Evolutionary conservation across 2,113 vertebrate species (phyloP).

Genomic region (Phodopus roborovskii): DNA sequence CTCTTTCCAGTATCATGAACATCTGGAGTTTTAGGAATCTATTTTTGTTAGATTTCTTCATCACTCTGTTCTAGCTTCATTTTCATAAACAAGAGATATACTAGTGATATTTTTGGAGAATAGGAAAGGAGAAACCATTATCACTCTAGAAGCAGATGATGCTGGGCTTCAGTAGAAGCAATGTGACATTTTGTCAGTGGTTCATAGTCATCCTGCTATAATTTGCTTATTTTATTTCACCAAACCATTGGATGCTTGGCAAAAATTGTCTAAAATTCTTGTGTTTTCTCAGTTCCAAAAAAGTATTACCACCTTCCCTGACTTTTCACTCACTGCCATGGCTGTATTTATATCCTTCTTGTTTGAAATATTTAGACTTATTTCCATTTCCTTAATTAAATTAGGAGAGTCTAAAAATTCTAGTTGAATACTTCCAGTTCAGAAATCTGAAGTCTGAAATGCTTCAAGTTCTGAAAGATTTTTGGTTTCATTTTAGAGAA

Average conservation of each 20-base stretch:
- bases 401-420: background rate
- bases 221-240: background rate
- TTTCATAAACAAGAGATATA: background rate
- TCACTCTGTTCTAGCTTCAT: background rate
- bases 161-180: background rate
- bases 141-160: background rate
- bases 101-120: background rate
- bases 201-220: background rate
- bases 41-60: background rate
- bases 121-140: background rate
- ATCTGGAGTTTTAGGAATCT: background rate
- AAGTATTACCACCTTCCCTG: background rate
- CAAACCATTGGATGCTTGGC: background rate
- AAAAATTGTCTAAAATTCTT: constrained; percentile 25
- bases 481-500: background rate
- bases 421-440: background rate
- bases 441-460: background rate
- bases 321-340: background rate
- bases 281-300: background rate
- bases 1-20: background rate
- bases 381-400: background rate
- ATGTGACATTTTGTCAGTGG: background rate
- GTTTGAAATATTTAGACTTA: background rate
- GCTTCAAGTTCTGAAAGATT: background rate
- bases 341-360: background rate